These are phyloP conservation scores for Sipha flava DNA, from an alignment of 1,140 invertebrate species.

Conservation along the genomic window DNA sequence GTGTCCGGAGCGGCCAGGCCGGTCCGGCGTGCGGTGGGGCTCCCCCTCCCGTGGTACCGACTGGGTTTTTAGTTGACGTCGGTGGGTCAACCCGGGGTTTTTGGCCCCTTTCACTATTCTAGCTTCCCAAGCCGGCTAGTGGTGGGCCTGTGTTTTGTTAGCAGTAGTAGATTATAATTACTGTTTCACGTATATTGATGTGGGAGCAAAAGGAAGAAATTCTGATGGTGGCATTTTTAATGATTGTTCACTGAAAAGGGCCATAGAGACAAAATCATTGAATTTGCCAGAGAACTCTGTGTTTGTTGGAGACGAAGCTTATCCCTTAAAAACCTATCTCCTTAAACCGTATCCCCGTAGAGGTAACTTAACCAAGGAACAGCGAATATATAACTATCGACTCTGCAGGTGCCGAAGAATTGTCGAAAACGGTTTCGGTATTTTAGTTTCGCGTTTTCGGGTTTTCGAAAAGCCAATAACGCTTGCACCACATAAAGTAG, in stretches of 20 bases:
- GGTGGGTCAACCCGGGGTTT: too few relatives aligned
- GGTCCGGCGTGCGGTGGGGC: too few relatives aligned
- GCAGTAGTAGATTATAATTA: background rate
- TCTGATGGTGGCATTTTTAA: conserved; percentile 35
- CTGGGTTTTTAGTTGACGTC: too few relatives aligned
- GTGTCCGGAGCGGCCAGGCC: too few relatives aligned
- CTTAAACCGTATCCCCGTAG: conserved; percentile 44
- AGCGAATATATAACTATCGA: conserved; percentile 43
- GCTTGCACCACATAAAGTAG: conserved; percentile 39
- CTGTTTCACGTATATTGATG: background rate
- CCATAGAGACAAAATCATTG: too few relatives aligned
- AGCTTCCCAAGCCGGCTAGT: too few relatives aligned
- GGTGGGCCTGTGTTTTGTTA: conserved; percentile 36
- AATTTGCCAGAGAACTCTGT: too few relatives aligned
- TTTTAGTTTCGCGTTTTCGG: conserved; percentile 39
- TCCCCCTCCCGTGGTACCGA: too few relatives aligned
- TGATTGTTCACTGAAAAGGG: background rate
- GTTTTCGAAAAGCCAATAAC: conserved; percentile 42
- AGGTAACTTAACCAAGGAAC: conserved; percentile 28
- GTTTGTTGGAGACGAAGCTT: conserved; percentile 45
- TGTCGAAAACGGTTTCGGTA: conserved; percentile 46
- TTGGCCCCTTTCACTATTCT: too few relatives aligned
- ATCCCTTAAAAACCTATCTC: conserved; percentile 42
- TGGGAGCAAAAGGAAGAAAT: background rate
- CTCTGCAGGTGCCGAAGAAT: conserved; percentile 41